phyloP scores from a whole-genome alignment of 2,888 invertebrate genomes.

The Perithous albicinctus region DNA sequence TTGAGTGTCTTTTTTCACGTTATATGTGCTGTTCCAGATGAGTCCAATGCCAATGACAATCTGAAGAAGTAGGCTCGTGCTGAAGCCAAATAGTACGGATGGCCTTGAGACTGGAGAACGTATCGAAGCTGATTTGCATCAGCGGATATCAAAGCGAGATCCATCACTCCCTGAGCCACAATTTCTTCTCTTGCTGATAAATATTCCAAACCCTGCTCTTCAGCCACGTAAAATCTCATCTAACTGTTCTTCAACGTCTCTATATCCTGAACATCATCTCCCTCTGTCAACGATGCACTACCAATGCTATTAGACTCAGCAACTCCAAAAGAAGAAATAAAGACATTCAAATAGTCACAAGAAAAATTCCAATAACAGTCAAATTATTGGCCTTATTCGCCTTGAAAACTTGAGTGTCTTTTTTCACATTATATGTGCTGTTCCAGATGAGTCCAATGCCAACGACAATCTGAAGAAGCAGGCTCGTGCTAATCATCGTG shows the following conservation, averaged over 20 bases:
- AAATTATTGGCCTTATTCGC: conserved; percentile 94
- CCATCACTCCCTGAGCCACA: conserved; percentile 96
- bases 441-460: conserved; percentile 94
- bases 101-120: conserved; percentile 90
- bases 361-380: conserved; percentile 93
- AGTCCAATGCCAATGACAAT: conserved; percentile 93
- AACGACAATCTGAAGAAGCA: conserved; percentile 92
- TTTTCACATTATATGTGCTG: conserved; percentile 92
- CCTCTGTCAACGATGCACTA: conserved; percentile 2
- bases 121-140: conserved; percentile 96
- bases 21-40: conserved; percentile 93
- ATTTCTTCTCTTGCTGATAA: too few species aligned
- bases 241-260: conserved; percentile 21
- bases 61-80: conserved; percentile 92
- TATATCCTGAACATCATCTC: background rate
- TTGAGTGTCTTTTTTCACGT: conserved; percentile 91
- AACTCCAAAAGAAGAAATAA: conserved; percentile 95
- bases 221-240: too few species aligned
- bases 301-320: conserved; percentile 81
- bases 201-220: background rate
- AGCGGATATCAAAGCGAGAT: conserved; percentile 93
- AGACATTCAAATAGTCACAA: conserved; percentile 95
- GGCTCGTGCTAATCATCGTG: conserved; percentile 90
- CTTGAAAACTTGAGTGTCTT: conserved; percentile 89
- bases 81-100: conserved; percentile 93